A percentile compares a stretch with the other conserved stretches of the same genome.
These are phyloP conservation scores for Rhynchonycteris naso DNA, from an alignment of 2,797 vertebrate species.

Conservation along the genomic window DNA sequence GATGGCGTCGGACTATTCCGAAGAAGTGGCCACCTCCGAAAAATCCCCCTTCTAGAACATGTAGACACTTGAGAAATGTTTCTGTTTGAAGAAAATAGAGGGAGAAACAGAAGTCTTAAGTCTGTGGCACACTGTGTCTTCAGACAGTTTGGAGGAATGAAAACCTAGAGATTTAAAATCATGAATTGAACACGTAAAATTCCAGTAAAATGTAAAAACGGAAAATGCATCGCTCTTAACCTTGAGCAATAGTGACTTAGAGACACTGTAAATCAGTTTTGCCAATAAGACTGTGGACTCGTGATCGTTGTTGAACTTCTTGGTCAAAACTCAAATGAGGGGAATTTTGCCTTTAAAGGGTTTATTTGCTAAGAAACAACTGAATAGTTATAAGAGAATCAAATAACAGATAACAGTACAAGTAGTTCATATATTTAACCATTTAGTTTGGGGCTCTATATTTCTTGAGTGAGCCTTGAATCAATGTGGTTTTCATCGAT, in stretches of 20 bases:
- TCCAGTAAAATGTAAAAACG: constrained; percentile 93
- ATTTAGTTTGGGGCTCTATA: constrained; percentile 80
- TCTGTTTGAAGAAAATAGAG: constrained; percentile 93
- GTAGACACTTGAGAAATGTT: constrained; percentile 91
- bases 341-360: constrained; percentile 88
- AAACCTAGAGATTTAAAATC: constrained; percentile 92
- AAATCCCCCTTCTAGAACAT: constrained; percentile 92
- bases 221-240: constrained; percentile 93
- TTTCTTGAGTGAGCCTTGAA: constrained; percentile 82
- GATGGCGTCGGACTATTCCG: constrained; percentile 98
- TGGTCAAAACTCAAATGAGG: constrained; percentile 90
- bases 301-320: constrained; percentile 90
- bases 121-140: constrained; percentile 94
- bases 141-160: constrained; percentile 92
- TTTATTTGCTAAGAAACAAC: constrained; percentile 84
- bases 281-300: constrained; percentile 94
- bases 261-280: constrained; percentile 92
- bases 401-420: constrained; percentile 81
- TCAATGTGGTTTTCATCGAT: constrained; percentile 84
- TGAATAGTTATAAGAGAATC: constrained; percentile 82
- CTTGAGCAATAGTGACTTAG: constrained; percentile 93
- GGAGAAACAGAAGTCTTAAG: constrained; percentile 92
- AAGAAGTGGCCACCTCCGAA: constrained; percentile 96
- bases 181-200: constrained; percentile 97
- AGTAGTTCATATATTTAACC: constrained; percentile 82